phyloP scores from a whole-genome alignment of 2,888 invertebrate species.

The Galerucella nymphaeae region DNA sequence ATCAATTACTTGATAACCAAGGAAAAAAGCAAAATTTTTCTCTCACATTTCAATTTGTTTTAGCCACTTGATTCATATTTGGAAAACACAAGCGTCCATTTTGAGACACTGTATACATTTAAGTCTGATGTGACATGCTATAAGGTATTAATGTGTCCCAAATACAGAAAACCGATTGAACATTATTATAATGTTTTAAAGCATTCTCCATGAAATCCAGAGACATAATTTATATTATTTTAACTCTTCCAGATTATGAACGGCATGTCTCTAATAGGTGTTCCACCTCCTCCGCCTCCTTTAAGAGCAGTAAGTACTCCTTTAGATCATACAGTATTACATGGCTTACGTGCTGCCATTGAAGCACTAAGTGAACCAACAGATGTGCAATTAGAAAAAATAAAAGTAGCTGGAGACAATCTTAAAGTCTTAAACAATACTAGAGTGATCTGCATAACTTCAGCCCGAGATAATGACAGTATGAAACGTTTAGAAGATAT shows the following conservation, averaged over 20 bases:
- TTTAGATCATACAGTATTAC: conserved; percentile 78
- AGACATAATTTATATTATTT: background rate
- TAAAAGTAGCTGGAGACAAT: conserved; percentile 59
- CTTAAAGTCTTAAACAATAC: conserved; percentile 70
- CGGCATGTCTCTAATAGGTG: conserved; percentile 84
- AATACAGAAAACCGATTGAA: no score
- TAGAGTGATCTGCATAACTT: conserved; percentile 90
- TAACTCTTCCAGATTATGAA: conserved; percentile 75
- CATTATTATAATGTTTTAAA: no score
- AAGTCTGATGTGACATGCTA: no score
- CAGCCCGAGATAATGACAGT: conserved; percentile 87
- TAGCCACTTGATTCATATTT: no score
- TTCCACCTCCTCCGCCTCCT: conserved; percentile 70
- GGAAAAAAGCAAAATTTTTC: no score
- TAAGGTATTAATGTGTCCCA: no score
- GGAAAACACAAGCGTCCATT: no score
- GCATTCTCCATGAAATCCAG: no score
- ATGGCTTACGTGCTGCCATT: conserved; percentile 87
- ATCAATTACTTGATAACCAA: no score
- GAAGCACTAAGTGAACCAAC: conserved; percentile 87
- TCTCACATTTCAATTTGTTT: no score
- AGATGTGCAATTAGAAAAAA: conserved; percentile 75
- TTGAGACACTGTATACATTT: no score
- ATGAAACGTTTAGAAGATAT: conserved; percentile 89
- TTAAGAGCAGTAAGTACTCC: conserved; percentile 68